Conservation (phyloP, 2,113 vertebrate genomes). For the Australoheros scitulus region DNA sequence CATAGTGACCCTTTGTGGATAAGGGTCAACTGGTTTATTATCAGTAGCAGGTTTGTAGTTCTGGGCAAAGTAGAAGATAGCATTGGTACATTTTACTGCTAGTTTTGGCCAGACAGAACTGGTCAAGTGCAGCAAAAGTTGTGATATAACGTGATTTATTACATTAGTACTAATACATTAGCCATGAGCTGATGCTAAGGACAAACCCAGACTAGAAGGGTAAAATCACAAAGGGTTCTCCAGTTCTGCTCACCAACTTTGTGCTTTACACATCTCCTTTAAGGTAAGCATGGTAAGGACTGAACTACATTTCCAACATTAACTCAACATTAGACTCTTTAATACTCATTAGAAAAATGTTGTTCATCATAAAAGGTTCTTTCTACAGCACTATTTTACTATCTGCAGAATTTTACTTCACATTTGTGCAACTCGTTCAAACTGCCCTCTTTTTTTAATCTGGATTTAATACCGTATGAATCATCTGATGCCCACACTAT, state of each 20-base stretch:
- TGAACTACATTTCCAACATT: not conserved
- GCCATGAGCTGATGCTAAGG: not conserved
- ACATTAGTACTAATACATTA: not conserved
- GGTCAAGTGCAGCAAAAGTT: not conserved
- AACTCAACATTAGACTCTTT: not conserved
- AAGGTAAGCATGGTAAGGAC: not conserved
- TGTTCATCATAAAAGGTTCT: not conserved
- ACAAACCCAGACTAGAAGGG: slow-evolving; percentile 1
- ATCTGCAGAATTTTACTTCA: not conserved
- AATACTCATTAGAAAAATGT: not conserved
- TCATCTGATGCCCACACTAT: not conserved
- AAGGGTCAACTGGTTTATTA: not conserved
- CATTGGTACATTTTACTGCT: not conserved
- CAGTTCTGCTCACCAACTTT: not conserved
- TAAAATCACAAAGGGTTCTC: slow-evolving; percentile 2
- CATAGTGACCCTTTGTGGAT: not conserved
- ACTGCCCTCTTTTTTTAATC: not conserved
- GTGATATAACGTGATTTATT: not conserved
- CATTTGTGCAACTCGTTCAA: not conserved
- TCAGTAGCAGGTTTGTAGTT: not conserved
- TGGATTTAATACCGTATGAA: not conserved
- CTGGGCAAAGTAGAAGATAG: not conserved
- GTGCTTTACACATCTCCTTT: not conserved
- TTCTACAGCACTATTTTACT: too few species aligned
- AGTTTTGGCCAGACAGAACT: not conserved